Evolutionary conservation across 1,140 invertebrate genomes (phyloP), one percentile per base, ranked within the genome.

Genomic region (Zaprionus lachaisei): DNA sequence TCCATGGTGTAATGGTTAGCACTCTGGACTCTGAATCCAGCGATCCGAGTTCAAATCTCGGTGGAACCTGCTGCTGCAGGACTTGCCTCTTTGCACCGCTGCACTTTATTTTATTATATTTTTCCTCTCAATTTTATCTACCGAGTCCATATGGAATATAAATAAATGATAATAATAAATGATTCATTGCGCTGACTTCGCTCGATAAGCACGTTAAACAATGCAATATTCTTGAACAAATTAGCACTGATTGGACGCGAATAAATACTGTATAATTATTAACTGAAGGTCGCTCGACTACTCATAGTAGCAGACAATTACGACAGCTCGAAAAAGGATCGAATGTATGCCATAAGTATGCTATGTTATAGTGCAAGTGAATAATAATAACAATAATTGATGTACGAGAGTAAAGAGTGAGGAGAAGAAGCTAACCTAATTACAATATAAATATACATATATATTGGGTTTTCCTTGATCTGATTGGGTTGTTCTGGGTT

Each of bases 21-120:
- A 96, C 96, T 96, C 96, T 96, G 96, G 96, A 97, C 96, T 97
- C 94, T 97, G 96, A 96, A 96, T 96, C 96, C 96, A 96, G 96
- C 96, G 96, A 96, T 96, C 95, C 95, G 95, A 96, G 96, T 96
- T 96, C 95, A 95, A 96, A 95, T 96, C 95, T 96, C 95, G 95
- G 95, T 96, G 95, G 95, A 95, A 96, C 95, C 95, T 96, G 51
- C 4, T 41, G 6, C 7, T 49, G n/a, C 28, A 31, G 28, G 26
- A 51, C 28, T 49, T 58, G 28, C 28, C 28, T 7, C 28, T 28
- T 28, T 61, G 41, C 41, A n/a, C n/a, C 7, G 41, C n/a, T 2
- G n/a, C 41, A 47, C 7, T 62, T 22, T 51, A 12, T 22, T 51
- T 51, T 51, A 12, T 49, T 20, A 49, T 20, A 9, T 22, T 51